These are phyloP conservation scores for Microcebus jonahi DNA, from an alignment of 2,113 vertebrate species.

Conservation along the genomic window DNA sequence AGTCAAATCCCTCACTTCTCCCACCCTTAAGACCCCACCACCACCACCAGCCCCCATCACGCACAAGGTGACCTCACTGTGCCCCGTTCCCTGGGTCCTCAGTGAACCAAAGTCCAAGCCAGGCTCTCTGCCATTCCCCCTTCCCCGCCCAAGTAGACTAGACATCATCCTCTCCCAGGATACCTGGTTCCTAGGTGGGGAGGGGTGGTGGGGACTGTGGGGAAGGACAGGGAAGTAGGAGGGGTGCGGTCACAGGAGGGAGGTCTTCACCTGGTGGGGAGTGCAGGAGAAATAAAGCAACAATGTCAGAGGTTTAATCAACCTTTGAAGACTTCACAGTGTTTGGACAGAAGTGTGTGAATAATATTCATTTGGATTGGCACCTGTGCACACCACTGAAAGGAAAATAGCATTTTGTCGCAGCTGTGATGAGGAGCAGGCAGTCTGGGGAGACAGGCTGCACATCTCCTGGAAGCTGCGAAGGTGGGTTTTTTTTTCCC, in stretches of 20 bases:
- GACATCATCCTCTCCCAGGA: background rate
- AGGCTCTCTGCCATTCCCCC: background rate
- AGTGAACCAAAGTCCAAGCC: background rate
- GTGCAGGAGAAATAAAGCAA: background rate
- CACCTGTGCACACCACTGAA: background rate
- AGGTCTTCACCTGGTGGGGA: constrained; percentile 49
- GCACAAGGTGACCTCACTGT: background rate
- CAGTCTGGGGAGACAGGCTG: constrained; percentile 24
- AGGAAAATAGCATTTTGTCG: constrained; percentile 66
- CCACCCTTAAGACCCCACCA: background rate
- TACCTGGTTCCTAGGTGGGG: accelerated
- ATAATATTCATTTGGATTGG: constrained; percentile 48
- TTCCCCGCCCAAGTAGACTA: background rate
- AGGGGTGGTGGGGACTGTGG: accelerated
- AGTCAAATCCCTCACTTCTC: constrained; percentile 51
- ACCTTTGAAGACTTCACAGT: constrained; percentile 67
- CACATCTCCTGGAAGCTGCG: background rate
- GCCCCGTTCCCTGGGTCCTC: background rate
- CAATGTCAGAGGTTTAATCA: constrained; percentile 28
- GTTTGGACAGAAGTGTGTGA: constrained; percentile 71
- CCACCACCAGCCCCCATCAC: background rate
- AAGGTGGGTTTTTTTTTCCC: background rate
- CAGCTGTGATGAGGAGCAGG: background rate
- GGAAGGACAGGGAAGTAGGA: background rate
- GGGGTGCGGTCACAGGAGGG: background rate